Base-by-base conservation (phyloP, 2,888 invertebrate genomes). In the Diadegma fenestrale region DNA sequence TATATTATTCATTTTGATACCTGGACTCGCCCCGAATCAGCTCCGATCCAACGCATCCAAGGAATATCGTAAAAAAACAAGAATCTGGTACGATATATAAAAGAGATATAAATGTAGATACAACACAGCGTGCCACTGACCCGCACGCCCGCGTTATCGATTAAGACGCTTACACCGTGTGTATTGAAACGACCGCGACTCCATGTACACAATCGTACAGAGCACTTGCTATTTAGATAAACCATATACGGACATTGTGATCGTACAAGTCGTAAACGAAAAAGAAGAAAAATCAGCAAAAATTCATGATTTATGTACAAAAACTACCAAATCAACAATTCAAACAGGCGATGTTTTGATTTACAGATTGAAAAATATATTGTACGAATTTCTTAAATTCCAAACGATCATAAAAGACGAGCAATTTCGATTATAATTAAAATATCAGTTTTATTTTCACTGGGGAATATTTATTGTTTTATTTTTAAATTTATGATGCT, bases 41-140 rank as follows among this genome's bases (percentile, higher is more conserved):
- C 75, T 78, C 63, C 71, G 68, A 80, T 64, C 17, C 30, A 69
- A n/a, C 37, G 30, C 48, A 66, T 26, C 26, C 51, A n/a, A 66
- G 41, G 26, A 33, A 69, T 26, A 48, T 54, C 26, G 41, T 66
- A 68, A 77, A 61, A 77, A 61, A 17, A 26, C 10, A 76, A 45
- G 58, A 41, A 73, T 84, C 68, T 75, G 77, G 22, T 73, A 75
- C 82, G 45, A 43, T 17, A 66, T 54, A 45, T 54, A 45, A 80
- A 71, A 79, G n/a, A 43, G 45, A 37, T 68, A 71, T n/a, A 37
- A n/a, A 58, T 43, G 71, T 48, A n/a, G 37, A 54, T 26, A 54
- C 17, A 76, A 82, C 41, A 77, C 64, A 63, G 84, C 81, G 85
- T 86, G 85, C 86, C 85, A 87, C 80, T 84, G 87, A 88, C 85